Base-by-base conservation (phyloP, 2,888 invertebrate species). In the Amblyjoppa fuscipennis region DNA sequence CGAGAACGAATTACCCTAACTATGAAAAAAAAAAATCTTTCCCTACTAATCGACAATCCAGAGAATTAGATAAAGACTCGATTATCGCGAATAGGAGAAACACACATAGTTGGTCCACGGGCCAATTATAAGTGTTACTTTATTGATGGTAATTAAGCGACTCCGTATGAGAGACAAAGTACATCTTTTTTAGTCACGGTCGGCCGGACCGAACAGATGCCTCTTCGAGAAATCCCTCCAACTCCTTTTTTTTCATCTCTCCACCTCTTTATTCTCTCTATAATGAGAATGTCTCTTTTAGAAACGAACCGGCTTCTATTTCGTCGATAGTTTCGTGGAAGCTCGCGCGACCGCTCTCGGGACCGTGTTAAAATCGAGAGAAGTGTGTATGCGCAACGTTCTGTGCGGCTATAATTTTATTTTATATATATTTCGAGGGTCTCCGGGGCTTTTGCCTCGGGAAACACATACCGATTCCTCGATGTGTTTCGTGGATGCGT, bases 211-310 rank as follows among this genome's bases (percentile, higher is more conserved):
- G 59, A 68, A 68, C 79, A 82, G 79, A 82, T 80, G 82, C 79
- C 68, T 80, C 51, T 82, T 76, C 78, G 51, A 31, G 66, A 85
- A 82, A 82, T 82, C 85, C 64, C 66, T 53, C 34, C 64, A 56
- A 53, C 78, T 80, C 45, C 71, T 81, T 77, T 64, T 53, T 68
- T 59, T 51, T 71, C n/a, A 34, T n/a, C 51, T n/a, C 68, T 59
- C 68, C 51, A 13, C 45, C 61, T 79, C 74, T 69, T 56, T 41
- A 59, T 68, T 85, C 69, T 80, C 59, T 49, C 59, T 59, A 85
- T 85, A 85, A 85, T 82, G 85, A 85, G 85, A 85, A 85, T 85
- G 85, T 82, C 85, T 85, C 82, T 82, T 82, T 85, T 82, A 82
- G 82, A 59, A 53, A 76, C 71, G 61, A 71, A 71, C 70, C 83